These are phyloP conservation scores for Callosobruchus maculatus DNA, from an alignment of 2,888 invertebrate species.

Conservation along the genomic window DNA sequence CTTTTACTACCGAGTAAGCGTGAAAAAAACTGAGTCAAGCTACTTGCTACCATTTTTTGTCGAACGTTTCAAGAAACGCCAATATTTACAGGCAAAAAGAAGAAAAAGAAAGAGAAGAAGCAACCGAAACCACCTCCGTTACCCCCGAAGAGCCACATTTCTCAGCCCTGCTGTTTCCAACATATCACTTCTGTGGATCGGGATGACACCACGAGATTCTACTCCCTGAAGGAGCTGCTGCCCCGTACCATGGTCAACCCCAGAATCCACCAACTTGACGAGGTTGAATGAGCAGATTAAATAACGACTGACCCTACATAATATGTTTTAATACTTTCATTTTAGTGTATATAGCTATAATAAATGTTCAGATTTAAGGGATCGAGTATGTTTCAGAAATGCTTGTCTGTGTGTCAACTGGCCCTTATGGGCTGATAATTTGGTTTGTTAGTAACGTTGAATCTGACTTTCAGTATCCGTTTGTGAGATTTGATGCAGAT, in stretches of 20 bases:
- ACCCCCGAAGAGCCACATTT: slow-evolving; percentile 77
- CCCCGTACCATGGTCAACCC: slow-evolving; percentile 34
- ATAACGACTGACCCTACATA: not conserved
- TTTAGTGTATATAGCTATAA: not conserved
- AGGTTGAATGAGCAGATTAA: slow-evolving; percentile 10
- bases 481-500: no score
- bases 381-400: not conserved
- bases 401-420: not conserved
- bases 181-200: slow-evolving; percentile 76
- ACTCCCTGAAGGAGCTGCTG: slow-evolving; percentile 65
- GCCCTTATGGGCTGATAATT: not conserved
- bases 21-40: no score
- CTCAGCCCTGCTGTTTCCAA: slow-evolving; percentile 80
- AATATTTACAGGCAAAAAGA: slow-evolving; percentile 54
- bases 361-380: not conserved
- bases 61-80: not conserved
- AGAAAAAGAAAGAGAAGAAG: slow-evolving; percentile 56
- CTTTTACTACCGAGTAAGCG: no score
- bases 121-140: slow-evolving; percentile 56
- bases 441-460: no score
- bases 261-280: slow-evolving; percentile 20
- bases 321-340: not conserved
- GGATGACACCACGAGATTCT: slow-evolving; percentile 62
- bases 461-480: no score
- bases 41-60: no score